Percentiles rank a stretch among this genome's conserved stretches.
These are phyloP conservation scores for Sinocyclocheilus maitianheensis DNA, from an alignment of 2,113 vertebrate genomes.

Conservation along the genomic window DNA sequence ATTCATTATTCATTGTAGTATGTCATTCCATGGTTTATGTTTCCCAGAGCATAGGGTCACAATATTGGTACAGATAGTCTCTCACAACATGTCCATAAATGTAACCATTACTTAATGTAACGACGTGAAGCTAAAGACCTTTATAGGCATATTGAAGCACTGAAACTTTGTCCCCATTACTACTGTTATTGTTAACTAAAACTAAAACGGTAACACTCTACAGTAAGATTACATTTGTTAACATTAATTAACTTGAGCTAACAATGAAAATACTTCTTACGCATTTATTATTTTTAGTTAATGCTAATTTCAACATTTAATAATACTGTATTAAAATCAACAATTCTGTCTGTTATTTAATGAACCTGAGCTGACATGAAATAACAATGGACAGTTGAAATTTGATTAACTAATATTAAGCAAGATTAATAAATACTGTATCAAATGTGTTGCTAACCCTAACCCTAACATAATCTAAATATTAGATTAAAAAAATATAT, in stretches of 20 bases:
- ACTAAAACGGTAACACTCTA: not conserved
- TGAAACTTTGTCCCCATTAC: not conserved
- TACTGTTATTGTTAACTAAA: not conserved
- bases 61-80: not conserved
- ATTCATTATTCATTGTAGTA: not conserved
- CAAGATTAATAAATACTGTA: too few relatives aligned
- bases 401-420: too few relatives aligned
- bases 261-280: not conserved
- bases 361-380: too few relatives aligned
- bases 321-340: not conserved
- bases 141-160: not conserved
- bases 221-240: not conserved
- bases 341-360: not conserved
- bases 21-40: constrained; percentile 26
- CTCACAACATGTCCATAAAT: not conserved
- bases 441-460: too few relatives aligned
- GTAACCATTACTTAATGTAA: constrained; percentile 30
- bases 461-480: not conserved
- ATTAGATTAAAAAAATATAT: not conserved
- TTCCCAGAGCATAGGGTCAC: constrained; percentile 1
- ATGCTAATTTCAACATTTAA: too few relatives aligned
- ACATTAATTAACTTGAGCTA: not conserved
- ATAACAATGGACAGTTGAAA: too few relatives aligned
- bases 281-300: too few relatives aligned
- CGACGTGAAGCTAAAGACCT: constrained; percentile 38